phyloP scores from a whole-genome alignment of 2,113 vertebrate species.

The Gopherus flavomarginatus region DNA sequence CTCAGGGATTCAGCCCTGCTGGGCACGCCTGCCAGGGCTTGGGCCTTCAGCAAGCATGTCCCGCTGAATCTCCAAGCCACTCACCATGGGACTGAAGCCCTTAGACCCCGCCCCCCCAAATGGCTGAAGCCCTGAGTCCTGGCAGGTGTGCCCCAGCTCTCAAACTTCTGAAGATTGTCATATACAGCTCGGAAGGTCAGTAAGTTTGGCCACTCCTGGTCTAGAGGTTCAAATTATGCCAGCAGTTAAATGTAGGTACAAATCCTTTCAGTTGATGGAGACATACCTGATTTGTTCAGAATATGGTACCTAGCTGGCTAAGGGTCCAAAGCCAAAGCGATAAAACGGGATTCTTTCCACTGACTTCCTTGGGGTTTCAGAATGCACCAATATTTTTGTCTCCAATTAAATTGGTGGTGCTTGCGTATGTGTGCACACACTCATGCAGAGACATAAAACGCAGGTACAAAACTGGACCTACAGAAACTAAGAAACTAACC shows the following conservation, averaged over 20 bases:
- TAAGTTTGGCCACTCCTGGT: not conserved
- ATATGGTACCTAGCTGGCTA: not conserved
- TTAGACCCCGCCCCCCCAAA: too few relatives aligned
- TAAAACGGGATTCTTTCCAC: fast-evolving
- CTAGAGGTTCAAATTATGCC: not conserved
- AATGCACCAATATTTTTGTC: fast-evolving
- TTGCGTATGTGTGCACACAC: not conserved
- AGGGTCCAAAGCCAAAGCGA: not conserved
- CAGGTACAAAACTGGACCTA: not conserved
- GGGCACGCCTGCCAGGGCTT: too few relatives aligned
- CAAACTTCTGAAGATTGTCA: too few relatives aligned
- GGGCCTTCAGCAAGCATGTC: too few relatives aligned
- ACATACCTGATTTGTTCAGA: not conserved
- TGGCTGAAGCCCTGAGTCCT: too few relatives aligned
- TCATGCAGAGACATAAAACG: not conserved
- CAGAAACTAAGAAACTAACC: not conserved
- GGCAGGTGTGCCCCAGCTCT: too few relatives aligned
- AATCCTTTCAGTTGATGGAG: not conserved
- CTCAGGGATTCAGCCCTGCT: too few relatives aligned
- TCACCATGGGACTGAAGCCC: too few relatives aligned
- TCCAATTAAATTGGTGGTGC: not conserved
- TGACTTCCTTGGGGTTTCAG: not conserved
- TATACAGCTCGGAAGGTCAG: too few relatives aligned
- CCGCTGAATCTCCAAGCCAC: too few relatives aligned
- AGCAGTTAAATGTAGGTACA: not conserved